Evolutionary conservation across 2,113 vertebrate genomes (phyloP).

Genomic region (Stegastes partitus): DNA sequence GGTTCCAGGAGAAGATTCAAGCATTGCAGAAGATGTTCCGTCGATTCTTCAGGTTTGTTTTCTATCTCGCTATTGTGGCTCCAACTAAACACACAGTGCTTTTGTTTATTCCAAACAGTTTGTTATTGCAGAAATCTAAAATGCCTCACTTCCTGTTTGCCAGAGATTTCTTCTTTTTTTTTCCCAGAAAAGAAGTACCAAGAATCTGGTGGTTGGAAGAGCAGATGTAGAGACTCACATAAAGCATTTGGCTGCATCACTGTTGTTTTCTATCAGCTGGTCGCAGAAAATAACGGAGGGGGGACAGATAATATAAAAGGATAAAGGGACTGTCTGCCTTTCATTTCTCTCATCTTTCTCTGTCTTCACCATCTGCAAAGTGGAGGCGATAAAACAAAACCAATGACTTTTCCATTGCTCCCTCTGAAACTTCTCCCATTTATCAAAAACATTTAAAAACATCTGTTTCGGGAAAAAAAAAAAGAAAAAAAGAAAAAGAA

Average conservation of each 20-base stretch:
- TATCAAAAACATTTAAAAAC: conserved; percentile 43
- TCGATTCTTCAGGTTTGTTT: neutral
- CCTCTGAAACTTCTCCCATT: conserved; percentile 27
- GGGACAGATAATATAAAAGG: conserved; percentile 23
- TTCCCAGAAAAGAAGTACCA: conserved; percentile 21
- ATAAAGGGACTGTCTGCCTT: conserved; percentile 5
- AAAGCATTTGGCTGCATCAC: conserved; percentile 35
- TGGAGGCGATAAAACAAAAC: conserved; percentile 39
- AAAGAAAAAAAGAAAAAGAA: conserved; percentile 24
- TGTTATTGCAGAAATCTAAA: conserved; percentile 19
- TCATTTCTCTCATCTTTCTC: conserved; percentile 32
- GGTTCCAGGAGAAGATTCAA: neutral
- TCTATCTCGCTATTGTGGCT: neutral
- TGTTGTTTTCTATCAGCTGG: conserved; percentile 43
- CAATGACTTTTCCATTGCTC: conserved; percentile 31
- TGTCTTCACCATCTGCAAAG: conserved; percentile 34
- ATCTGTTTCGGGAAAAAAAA: conserved; percentile 30
- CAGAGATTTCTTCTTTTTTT: neutral
- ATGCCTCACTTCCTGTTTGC: conserved; percentile 54
- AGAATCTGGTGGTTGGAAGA: conserved; percentile 45
- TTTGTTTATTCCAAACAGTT: conserved; percentile 15
- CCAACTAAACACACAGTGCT: neutral
- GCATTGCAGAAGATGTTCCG: neutral
- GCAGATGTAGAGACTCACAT: conserved; percentile 47
- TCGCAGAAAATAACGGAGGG: conserved; percentile 23